phyloP scores from a whole-genome alignment of 2,888 invertebrate species.

The Suillia variegata region DNA sequence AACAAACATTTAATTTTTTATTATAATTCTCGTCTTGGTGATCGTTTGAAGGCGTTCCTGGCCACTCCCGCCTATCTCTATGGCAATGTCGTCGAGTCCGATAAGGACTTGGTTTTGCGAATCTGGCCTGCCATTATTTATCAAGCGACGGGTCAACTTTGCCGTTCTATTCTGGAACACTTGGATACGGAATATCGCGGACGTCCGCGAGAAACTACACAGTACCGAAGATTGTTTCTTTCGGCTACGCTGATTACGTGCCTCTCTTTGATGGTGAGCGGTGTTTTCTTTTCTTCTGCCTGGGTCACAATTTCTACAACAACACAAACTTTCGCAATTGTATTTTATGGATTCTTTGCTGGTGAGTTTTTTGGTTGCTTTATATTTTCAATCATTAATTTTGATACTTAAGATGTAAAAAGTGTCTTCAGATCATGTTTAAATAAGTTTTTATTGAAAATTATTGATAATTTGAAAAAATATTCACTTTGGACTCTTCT shows the following conservation, averaged over 20 bases:
- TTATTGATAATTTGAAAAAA: too few species aligned
- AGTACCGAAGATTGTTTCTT: constrained; percentile 53
- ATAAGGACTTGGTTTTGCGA: constrained; percentile 55
- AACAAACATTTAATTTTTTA: not conserved
- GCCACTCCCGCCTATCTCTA: constrained; percentile 59
- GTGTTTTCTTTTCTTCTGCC: constrained; percentile 58
- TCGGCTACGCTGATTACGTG: constrained; percentile 55
- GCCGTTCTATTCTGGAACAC: constrained; percentile 57
- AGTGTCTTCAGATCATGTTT: too few species aligned
- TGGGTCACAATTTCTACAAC: constrained; percentile 56
- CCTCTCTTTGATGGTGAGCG: constrained; percentile 55
- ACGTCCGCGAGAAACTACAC: constrained; percentile 46
- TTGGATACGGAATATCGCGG: constrained; percentile 55
- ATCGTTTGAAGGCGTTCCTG: constrained; percentile 51
- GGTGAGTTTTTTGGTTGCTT: constrained; percentile 42
- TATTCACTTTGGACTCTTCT: too few species aligned
- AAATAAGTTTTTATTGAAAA: too few species aligned
- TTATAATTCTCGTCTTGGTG: not conserved
- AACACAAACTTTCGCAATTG: constrained; percentile 56
- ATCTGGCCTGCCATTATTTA: constrained; percentile 61
- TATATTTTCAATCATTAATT: too few species aligned
- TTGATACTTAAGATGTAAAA: not conserved
- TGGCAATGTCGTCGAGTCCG: constrained; percentile 59
- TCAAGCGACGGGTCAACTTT: constrained; percentile 56
- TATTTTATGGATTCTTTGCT: constrained; percentile 58